Percentiles rank a stretch among this genome's conserved stretches.
Evolutionary conservation across 2,888 invertebrate species (phyloP).

Genomic region (Morpho deidamia): DNA sequence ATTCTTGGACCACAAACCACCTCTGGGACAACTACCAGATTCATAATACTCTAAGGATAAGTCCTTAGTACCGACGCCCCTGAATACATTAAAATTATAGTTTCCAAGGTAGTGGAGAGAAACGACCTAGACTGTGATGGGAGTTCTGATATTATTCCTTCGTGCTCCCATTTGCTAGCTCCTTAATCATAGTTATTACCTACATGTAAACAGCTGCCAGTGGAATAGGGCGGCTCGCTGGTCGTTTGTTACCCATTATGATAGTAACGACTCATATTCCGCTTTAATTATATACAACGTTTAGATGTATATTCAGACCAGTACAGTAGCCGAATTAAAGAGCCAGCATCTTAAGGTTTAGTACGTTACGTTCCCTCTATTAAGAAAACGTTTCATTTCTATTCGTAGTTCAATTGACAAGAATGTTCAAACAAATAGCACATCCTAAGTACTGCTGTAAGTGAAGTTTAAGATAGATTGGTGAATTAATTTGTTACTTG

Average conservation of each 20-base stretch:
- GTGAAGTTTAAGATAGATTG: too few relatives aligned
- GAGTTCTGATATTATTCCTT: conserved; percentile 70
- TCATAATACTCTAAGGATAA: conserved; percentile 45
- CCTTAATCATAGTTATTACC: conserved; percentile 72
- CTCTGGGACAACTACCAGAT: conserved; percentile 44
- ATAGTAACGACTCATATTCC: conserved; percentile 14
- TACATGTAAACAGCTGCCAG: conserved; percentile 35
- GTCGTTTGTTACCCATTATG: conserved; percentile 22
- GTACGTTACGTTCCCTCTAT: too few relatives aligned
- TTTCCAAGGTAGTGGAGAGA: conserved; percentile 52
- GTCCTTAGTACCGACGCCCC: conserved; percentile 56
- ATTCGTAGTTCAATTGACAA: too few relatives aligned
- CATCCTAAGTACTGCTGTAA: too few relatives aligned
- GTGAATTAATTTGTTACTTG: too few relatives aligned
- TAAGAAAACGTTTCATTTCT: too few relatives aligned
- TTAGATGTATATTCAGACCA: not conserved
- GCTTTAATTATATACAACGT: conserved; percentile 11
- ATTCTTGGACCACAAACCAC: conserved; percentile 29
- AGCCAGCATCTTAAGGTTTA: too few relatives aligned
- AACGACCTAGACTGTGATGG: conserved; percentile 57
- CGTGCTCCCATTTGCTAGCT: conserved; percentile 52
- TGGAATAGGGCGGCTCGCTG: conserved; percentile 28
- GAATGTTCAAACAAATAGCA: not conserved
- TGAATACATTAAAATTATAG: conserved; percentile 74
- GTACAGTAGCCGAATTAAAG: too few relatives aligned